Conservation (phyloP, 2,113 vertebrate species). For the Amphiprion percula region DNA sequence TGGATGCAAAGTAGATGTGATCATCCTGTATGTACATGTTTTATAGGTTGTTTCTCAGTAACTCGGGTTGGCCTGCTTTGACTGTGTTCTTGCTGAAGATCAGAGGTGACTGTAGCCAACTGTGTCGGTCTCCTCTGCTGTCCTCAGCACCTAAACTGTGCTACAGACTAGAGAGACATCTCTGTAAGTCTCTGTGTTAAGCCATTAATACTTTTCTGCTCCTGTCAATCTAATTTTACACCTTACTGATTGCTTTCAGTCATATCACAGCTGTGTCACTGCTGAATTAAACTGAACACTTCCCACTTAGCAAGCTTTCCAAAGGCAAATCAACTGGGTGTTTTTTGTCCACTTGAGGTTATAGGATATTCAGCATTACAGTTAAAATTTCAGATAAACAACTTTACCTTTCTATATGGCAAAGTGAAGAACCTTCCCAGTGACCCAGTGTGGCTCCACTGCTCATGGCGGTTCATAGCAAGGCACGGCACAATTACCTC, state of each 20-base stretch:
- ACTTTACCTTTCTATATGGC: not conserved
- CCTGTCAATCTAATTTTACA: not conserved
- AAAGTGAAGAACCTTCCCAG: conserved; percentile 4
- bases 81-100: no score
- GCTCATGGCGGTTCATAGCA: not conserved
- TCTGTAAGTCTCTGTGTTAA: not conserved
- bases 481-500: not conserved
- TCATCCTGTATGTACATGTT: no score
- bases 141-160: not conserved
- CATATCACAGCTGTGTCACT: not conserved
- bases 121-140: not conserved
- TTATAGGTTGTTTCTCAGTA: no score
- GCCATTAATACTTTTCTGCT: not conserved
- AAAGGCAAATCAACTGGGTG: not conserved
- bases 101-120: not conserved
- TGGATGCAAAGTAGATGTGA: no score
- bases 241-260: not conserved
- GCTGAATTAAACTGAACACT: not conserved
- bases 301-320: not conserved
- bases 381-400: not conserved
- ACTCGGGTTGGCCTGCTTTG: no score
- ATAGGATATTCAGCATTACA: no score
- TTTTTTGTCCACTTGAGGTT: not conserved
- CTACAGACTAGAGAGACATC: not conserved
- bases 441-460: not conserved